Evolutionary conservation across 1,140 invertebrate genomes (phyloP), one percentile per base, ranked within the genome.

Genomic region (Telenomus remus): DNA sequence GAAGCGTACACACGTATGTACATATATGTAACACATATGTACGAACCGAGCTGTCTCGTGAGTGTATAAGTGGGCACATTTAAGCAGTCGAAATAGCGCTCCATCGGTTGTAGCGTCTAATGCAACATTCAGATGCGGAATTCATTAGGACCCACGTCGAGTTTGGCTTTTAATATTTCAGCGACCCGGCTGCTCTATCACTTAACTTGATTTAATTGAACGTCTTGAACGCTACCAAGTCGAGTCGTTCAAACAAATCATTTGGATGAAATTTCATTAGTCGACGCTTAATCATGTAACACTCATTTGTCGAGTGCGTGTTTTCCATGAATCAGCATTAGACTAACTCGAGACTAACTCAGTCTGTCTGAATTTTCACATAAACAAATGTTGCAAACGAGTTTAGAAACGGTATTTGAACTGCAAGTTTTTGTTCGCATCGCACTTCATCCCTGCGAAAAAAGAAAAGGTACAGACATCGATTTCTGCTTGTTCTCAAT

Each of bases 41-140:
- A n/a, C n/a, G n/a, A n/a, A n/a, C n/a, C n/a, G n/a, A n/a, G n/a
- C 9, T 3, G n/a, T 13, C 46, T 37, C 50, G 54, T 27, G 48
- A 70, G 59, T 71, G 33, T 27, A 27, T 66, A 43, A 66, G 70
- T 44, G 61, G 1, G 7, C 16, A n/a, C 27, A 47, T 50, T 73
- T 61, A 66, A 66, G 60, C 42, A 73, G 70, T 66, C 61, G 49
- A 59, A 66, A 66, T 73, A 73, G 65, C 50, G 27, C 27, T 53
- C 48, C 69, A 64, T 64, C 59, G 60, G 47, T 48, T 54, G 53
- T 54, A 37, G 37, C 46, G 15, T 37, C 48, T 46, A 54, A 59
- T 59, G 50, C 55, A 66, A 54, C 34, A 61, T 73, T 59, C 44
- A 66, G 6, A 7, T 33, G 4, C n/a, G 43, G 60, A 59, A 54